Base-by-base conservation (phyloP, 2,113 vertebrate species). In the Pituophis catenifer region DNA sequence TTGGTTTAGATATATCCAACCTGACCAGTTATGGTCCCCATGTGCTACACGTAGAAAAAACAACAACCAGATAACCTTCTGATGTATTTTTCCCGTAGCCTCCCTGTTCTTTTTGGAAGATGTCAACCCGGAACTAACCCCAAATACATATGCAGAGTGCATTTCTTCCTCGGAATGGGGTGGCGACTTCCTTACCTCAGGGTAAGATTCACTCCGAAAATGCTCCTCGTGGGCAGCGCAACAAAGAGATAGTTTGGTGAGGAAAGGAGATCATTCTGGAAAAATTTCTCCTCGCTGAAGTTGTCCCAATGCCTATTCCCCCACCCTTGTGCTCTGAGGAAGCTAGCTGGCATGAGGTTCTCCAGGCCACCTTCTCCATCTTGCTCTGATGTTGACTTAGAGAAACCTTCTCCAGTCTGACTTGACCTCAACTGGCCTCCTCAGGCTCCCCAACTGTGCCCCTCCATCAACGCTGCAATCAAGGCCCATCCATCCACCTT, bases 171-270 rank as follows among this genome's bases (percentile, higher is more conserved):
- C 17, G 11, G 54, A 50, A 65, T 21, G 29, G 5, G 9, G 87
- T 12, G 33, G n/a, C 4, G 38, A 26, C 12, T 21, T 53, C 93
- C 95, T 98, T 98, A 99, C 98, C 99, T 99, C 98, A 29, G 97
- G 98, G 62, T 89, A 62, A 86, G 44, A 50, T 89, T 89, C 53
- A 23, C 89, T 93, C 92, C 70, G 62, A 95, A 98, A 98, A 96
- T 96, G 97, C 97, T 98, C 98, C 98, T 98, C 92, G 23, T 89
- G 65, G 94, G 95, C 94, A 95, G 90, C 93, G 85, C 93, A 95
- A 94, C 58, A 95, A 93, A 94, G 94, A 94, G 75, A 96, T 17
- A 94, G 81, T 92, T 58, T 94, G 93, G 91, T 85, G 91, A 85
- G 81, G 88, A 38, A 89, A 62, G 86, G 59, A 59, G 86, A 44